phyloP scores from a whole-genome alignment of 2,797 vertebrate species.

The Pseudochirops cupreus region DNA sequence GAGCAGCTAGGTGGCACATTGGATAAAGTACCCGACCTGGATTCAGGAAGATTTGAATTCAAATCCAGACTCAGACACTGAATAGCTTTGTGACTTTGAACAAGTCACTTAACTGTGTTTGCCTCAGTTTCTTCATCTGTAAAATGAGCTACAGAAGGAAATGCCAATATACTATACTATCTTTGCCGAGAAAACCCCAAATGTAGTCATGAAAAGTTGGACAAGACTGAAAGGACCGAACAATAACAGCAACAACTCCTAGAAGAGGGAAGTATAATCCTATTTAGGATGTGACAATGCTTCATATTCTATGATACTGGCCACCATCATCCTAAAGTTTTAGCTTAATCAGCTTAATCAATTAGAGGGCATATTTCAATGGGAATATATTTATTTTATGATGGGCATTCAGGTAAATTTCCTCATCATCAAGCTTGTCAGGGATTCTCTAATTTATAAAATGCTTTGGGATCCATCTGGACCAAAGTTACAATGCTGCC shows the following conservation, averaged over 20 bases:
- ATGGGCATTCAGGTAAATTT: slow-evolving; percentile 13
- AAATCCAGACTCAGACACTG: background rate
- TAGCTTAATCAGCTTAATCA: background rate
- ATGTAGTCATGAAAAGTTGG: background rate
- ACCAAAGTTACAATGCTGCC: background rate
- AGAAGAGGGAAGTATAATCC: background rate
- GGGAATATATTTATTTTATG: background rate
- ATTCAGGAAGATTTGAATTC: background rate
- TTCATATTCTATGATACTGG: background rate
- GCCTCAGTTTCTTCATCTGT: background rate
- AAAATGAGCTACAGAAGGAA: background rate
- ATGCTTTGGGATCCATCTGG: background rate
- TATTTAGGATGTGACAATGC: background rate
- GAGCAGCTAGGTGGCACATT: background rate
- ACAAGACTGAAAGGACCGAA: background rate
- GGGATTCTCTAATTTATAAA: slow-evolving; percentile 7
- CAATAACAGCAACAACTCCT: background rate
- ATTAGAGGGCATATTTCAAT: background rate
- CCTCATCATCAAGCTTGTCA: background rate
- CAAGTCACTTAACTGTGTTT: background rate
- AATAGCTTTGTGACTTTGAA: background rate
- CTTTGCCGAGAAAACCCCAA: background rate
- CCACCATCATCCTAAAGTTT: slow-evolving; percentile 11
- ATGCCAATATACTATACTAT: background rate
- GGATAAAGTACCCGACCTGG: background rate